Base-by-base conservation (phyloP, 2,113 vertebrate species). In the Montifringilla adamsi region DNA sequence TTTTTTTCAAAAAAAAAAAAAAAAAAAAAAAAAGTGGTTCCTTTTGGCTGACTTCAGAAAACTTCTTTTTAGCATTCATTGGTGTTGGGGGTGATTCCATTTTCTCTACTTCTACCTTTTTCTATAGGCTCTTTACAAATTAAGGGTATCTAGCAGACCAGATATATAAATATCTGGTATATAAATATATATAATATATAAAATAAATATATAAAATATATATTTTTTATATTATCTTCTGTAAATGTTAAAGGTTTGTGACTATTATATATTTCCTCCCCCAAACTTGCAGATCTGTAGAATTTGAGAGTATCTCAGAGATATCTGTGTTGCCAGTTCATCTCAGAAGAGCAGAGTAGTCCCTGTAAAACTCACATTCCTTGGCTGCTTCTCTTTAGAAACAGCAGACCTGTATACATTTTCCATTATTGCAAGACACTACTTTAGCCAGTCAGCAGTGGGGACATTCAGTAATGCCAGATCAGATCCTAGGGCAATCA, bases 11-110 rank as follows among this genome's bases (percentile, higher is more conserved):
- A 39, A 41, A 41, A 41, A 39, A 39, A 39, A 39, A 41, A 41
- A 41, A 41, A 41, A 41, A 41, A 41, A 41, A 7, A n/a, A n/a
- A 22, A n/a, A 59, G 24, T 49, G 10, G n/a, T 62, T 58, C 16
- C 11, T 79, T 75, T 89, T 49, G 35, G 5, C 47, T 59, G 9
- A 37, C 39, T 72, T 84, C 7, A 77, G 55, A 73, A 76, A 77
- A 41, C 15, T 77, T 69, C 20, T 6, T 55, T 84, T 59, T 47
- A 87, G 37, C 9, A 35, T 63, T 49, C 6, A 6, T 22, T 79
- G 14, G 3, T 6, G 3, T 10, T 53, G 15, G 5, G 1, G 0
- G 6, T 58, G n/a, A 63, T 73, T 84, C 12, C 6, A 13, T 59
- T 84, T 68, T 37, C 19, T 83, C 6, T 73, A 43, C 31, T 87